Conservation (phyloP, 1,140 invertebrate species). For the Samia ricini region DNA sequence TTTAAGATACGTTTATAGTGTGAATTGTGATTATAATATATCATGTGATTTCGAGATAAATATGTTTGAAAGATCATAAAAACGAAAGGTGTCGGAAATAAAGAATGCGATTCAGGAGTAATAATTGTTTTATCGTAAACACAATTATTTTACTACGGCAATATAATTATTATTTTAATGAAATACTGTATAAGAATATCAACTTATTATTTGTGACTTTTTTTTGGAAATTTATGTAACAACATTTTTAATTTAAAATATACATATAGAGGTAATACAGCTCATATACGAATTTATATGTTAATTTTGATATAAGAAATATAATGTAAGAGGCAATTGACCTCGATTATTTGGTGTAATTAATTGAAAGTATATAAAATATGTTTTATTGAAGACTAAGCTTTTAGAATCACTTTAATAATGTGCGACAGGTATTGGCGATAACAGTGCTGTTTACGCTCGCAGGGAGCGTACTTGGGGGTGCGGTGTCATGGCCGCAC, state of each 20-base stretch:
- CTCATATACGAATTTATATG: neutral
- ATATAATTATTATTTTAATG: too few species aligned
- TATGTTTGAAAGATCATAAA: too few species aligned
- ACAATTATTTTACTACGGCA: too few species aligned
- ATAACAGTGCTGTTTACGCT: constrained; percentile 39
- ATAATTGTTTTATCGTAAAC: too few species aligned
- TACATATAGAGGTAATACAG: neutral
- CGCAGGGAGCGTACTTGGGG: constrained; percentile 27
- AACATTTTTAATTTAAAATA: too few species aligned
- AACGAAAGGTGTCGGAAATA: too few species aligned
- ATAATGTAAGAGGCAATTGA: neutral
- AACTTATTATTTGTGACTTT: neutral
- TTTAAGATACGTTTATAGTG: neutral
- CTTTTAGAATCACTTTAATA: neutral
- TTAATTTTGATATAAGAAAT: neutral
- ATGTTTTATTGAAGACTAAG: neutral
- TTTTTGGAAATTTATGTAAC: neutral
- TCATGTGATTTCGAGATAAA: neutral
- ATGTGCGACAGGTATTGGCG: constrained; percentile 31
- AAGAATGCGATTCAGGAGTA: too few species aligned
- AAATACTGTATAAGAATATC: neutral
- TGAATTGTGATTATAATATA: neutral
- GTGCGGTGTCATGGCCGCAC: constrained; percentile 50
- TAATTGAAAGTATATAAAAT: neutral
- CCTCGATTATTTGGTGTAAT: neutral